Evolutionary conservation across 2,113 vertebrate genomes (phyloP).

Genomic region (Scatophagus argus): DNA sequence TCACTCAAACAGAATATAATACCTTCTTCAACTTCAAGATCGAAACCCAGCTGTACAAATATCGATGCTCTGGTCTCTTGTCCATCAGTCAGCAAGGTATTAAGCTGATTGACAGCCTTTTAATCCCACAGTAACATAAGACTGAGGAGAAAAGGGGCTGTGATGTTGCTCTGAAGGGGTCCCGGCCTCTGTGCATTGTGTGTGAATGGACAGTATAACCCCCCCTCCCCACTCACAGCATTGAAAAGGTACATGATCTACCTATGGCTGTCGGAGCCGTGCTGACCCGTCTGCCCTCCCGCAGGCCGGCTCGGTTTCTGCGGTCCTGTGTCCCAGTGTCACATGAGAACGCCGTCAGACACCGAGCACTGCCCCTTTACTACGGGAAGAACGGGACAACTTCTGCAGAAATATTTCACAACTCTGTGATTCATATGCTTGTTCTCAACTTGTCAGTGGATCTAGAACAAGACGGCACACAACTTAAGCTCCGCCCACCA

Average conservation of each 20-base stretch:
- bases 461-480: not conserved
- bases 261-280: constrained; percentile 51
- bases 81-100: constrained; percentile 33
- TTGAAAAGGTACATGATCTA: constrained; percentile 70
- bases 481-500: not conserved
- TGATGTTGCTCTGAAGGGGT: constrained; percentile 59
- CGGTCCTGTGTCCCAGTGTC: constrained; percentile 67
- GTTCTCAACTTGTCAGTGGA: not conserved
- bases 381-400: not conserved
- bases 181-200: constrained; percentile 58
- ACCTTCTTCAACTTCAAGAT: constrained; percentile 14
- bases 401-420: constrained; percentile 9
- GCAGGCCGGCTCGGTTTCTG: constrained; percentile 76
- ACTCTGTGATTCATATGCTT: not conserved
- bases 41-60: constrained; percentile 21
- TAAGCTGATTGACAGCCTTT: constrained; percentile 52
- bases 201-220: constrained; percentile 53
- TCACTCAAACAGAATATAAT: constrained; percentile 1
- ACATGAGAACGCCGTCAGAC: constrained; percentile 58
- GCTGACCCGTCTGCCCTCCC: constrained; percentile 65
- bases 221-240: constrained; percentile 35
- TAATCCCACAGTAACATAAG: constrained; percentile 65
- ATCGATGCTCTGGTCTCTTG: constrained; percentile 23
- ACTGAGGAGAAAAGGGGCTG: constrained; percentile 41
- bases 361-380: constrained; percentile 21